phyloP scores from a whole-genome alignment of 2,888 invertebrate genomes.

The Myopa tessellatipennis region DNA sequence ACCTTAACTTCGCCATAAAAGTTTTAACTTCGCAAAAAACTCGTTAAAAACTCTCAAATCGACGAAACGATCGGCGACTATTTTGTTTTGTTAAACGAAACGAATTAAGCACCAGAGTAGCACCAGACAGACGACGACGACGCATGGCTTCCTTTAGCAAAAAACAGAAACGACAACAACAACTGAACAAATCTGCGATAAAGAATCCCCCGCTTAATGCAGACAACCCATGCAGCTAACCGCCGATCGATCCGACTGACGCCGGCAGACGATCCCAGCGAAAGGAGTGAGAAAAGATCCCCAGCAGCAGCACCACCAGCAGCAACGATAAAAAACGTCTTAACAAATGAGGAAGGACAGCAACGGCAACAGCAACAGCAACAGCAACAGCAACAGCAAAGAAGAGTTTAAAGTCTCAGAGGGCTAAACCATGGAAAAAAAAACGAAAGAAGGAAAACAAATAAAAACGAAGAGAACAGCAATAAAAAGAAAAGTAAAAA shows the following conservation, averaged over 20 bases:
- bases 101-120: slow-evolving; percentile 48
- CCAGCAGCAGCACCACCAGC: slow-evolving; percentile 11
- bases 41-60: slow-evolving; percentile 17
- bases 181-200: slow-evolving; percentile 27
- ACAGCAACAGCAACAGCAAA: neutral
- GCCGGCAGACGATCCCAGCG: neutral
- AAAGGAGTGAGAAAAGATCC: slow-evolving; percentile 19
- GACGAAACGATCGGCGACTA: slow-evolving; percentile 33
- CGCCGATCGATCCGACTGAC: slow-evolving; percentile 22
- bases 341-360: neutral
- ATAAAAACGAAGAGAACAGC: neutral
- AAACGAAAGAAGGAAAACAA: neutral
- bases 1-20: neutral
- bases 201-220: slow-evolving; percentile 26
- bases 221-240: neutral
- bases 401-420: neutral
- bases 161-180: slow-evolving; percentile 1
- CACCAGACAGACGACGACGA: slow-evolving; percentile 23
- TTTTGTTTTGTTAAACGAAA: slow-evolving; percentile 53
- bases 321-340: slow-evolving; percentile 7
- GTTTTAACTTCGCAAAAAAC: neutral
- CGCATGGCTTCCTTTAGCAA: slow-evolving; percentile 46
- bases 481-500: slow-evolving; percentile 41
- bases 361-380: neutral
- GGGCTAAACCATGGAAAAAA: neutral